Base-by-base conservation (phyloP, 2,113 vertebrate genomes). In the Microtus ochrogaster region DNA sequence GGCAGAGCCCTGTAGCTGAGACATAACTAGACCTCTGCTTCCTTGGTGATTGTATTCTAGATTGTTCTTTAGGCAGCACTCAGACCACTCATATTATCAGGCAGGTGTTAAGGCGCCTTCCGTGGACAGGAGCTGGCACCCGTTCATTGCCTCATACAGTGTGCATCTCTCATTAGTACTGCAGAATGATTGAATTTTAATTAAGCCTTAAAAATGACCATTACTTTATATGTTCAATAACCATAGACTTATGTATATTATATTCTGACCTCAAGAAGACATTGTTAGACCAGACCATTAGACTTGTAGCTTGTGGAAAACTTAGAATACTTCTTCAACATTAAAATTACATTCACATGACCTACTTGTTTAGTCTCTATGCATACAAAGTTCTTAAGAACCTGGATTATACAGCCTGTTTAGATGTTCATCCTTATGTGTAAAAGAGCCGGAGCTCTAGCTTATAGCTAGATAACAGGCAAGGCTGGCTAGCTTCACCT, bases 271-370 rank as follows among this genome's bases (percentile, higher is more conserved):
- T 95, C 17, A 61, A 89, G 68, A 89, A 76, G 47, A 1, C 26
- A 7, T 86, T 63, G 49, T 84, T 92, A 88, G 70, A 44, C 11
- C 21, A 86, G 39, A 55, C 36, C n/a, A 33, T 39, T 90, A 68
- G 55, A 73, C 39, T n/a, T 61, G 6, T 76, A 79, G 72, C 44
- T 76, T 73, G 16, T 89, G 33, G 28, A 93, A 76, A 52, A 82
- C 47, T 81, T 72, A 49, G 76, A 92, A 36, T 84, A 19, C 16
- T 77, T 89, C 24, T 92, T 83, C 65, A 28, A 68, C 77, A 84
- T 68, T 33, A 91, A 78, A 44, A 94, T 68, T 55, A 76, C 41
- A 82, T 70, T 66, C 58, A 17, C 36, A 55, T 82, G 33, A 65
- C 1, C 78, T 68, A 52, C 21, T 91, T 13, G 68, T 55, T n/a